Conservation (phyloP, 2,113 vertebrate species). For the Podarcis muralis region DNA sequence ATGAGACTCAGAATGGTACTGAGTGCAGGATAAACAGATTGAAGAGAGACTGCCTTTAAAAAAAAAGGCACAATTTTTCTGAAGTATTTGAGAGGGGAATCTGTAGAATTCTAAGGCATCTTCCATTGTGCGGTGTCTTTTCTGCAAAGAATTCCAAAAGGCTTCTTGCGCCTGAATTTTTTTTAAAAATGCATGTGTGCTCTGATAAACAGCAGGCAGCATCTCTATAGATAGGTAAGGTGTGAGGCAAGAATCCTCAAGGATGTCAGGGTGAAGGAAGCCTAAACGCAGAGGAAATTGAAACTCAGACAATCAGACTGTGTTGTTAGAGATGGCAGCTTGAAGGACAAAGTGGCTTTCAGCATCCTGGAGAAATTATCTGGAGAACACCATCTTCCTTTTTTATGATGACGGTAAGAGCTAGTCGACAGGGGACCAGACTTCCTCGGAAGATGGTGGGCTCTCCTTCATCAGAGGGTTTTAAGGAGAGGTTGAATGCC, state of each 20-base stretch:
- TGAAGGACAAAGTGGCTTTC: neutral
- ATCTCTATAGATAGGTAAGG: neutral
- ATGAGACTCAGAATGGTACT: conserved; percentile 36
- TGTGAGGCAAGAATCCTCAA: neutral
- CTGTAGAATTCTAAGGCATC: conserved; percentile 1
- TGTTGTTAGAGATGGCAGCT: neutral
- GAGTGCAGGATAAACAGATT: conserved; percentile 51
- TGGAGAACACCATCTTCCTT: conserved; percentile 11
- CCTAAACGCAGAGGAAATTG: neutral
- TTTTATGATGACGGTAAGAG: too few relatives aligned
- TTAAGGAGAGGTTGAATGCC: too few relatives aligned
- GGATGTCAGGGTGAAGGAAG: neutral
- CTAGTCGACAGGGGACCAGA: too few relatives aligned
- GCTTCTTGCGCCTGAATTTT: conserved; percentile 1
- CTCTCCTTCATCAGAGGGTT: too few relatives aligned
- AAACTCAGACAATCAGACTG: neutral
- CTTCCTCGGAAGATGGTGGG: too few relatives aligned
- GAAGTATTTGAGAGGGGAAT: neutral
- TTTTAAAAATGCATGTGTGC: neutral
- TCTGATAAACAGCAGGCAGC: neutral
- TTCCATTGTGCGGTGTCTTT: conserved; percentile 11
- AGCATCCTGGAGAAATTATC: neutral
- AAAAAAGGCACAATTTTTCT: conserved; percentile 8
- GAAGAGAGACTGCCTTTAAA: conserved; percentile 38
- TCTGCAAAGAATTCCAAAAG: conserved; percentile 3